Evolutionary conservation across 2,888 invertebrate species (phyloP), one percentile per base, ranked within the genome.

Genomic region (Capitulum mitella): DNA sequence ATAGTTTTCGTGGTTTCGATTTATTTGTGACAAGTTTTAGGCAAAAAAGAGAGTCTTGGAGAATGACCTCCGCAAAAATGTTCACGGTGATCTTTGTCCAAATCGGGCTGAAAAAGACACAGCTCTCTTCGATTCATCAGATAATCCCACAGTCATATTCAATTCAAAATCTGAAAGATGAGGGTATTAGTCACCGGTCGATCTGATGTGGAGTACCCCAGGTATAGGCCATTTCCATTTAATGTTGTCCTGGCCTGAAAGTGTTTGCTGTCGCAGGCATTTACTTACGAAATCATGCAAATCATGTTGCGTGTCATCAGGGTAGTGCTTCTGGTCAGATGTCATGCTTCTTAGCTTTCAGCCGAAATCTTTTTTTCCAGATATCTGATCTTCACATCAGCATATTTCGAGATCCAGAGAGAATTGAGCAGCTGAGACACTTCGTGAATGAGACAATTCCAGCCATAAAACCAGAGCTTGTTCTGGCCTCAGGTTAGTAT

Each of bases 371-470:
- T 83, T 82, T 78, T 80, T 86, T 88, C 77, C 85, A 95, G 94
- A 91, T 96, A 83, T 92, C 94, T 80, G 96, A 96, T 86, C 89
- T 95, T 82, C 96, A 96, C 85, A 90, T 96, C 81, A 95, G 95
- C 85, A 90, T 92, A 86, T 94, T 93, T 85, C 89, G 90, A 84
- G 94, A 94, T 85, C 89, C 89, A 64, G 87, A 88, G 19, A 89
- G 95, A 84, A 91, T 92, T 84, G 89, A 90, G 51, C 92, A 95
- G 83, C 90, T 96, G 79, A 89, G 90, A 84, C 91, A 92, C 84
- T 95, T 95, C 86, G 93, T 93, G 86, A 90, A 91, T 82, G 87
- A 87, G 80, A 93, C 93, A 54, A 87, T 95, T 0, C 89, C 89
- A 83, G 87, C 88, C 78, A 91, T 95, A 80, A 89, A 90, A 82